phyloP scores from a whole-genome alignment of 2,888 invertebrate species.

The Trypoxylon attenuatum region DNA sequence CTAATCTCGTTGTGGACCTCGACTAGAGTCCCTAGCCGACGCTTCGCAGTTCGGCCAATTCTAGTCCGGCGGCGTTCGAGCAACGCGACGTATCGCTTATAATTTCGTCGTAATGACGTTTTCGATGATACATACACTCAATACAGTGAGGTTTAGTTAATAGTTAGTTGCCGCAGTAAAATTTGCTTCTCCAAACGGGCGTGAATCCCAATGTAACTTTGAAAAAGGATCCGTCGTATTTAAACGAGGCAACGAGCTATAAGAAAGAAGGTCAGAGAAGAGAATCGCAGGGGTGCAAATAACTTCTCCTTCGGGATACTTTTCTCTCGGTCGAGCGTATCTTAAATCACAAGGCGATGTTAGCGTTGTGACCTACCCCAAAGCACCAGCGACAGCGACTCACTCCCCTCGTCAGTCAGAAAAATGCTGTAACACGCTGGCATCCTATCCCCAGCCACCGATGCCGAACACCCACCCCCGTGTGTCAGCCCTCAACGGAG shows the following conservation, averaged over 20 bases:
- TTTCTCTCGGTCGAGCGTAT: conserved; percentile 16
- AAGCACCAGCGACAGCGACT: conserved; percentile 41
- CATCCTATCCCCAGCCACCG: conserved; percentile 24
- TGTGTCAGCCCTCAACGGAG: conserved; percentile 49
- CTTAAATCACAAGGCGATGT: conserved; percentile 32
- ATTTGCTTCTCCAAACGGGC: too few relatives aligned
- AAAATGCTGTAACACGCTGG: conserved; percentile 59
- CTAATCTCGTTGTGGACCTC: conserved; percentile 59
- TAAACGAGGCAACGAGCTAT: too few relatives aligned
- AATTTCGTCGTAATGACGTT: background rate
- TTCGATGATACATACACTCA: too few relatives aligned
- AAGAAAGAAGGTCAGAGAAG: too few relatives aligned
- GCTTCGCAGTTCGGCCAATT: conserved; percentile 21
- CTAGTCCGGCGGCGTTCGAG: conserved; percentile 6
- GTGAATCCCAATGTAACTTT: background rate
- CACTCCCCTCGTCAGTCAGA: conserved; percentile 40
- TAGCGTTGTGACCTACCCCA: conserved; percentile 37
- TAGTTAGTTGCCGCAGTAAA: too few relatives aligned
- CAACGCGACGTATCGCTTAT: background rate
- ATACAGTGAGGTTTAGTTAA: too few relatives aligned
- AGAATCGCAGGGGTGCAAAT: too few relatives aligned
- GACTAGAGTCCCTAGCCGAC: conserved; percentile 38
- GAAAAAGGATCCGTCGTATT: background rate
- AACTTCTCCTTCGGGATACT: conserved; percentile 29
- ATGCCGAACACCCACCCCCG: conserved; percentile 24